Percentiles rank a stretch among this genome's conserved stretches.
phyloP scores from a whole-genome alignment of 2,113 vertebrate species.

The Psittacula cyanocephala region DNA sequence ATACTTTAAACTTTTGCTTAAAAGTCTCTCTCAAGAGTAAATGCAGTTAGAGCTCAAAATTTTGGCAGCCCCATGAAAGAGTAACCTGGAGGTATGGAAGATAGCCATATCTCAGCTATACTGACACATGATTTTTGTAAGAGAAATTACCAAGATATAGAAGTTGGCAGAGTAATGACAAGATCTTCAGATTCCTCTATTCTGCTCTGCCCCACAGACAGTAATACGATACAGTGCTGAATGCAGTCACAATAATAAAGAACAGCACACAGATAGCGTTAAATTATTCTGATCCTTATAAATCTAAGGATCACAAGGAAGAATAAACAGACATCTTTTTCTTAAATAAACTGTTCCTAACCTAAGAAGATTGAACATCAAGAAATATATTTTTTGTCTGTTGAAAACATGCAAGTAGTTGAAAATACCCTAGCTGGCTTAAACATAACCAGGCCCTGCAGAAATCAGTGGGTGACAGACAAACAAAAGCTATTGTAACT shows the following conservation, averaged over 20 bases:
- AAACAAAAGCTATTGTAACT: not conserved
- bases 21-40: not conserved
- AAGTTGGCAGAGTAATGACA: not conserved
- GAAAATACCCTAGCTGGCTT: not conserved
- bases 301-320: not conserved
- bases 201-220: not conserved
- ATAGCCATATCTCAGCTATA: not conserved
- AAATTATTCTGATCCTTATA: not conserved
- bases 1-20: not conserved
- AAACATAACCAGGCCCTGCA: not conserved
- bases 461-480: not conserved
- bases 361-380: not conserved
- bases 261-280: not conserved
- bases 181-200: not conserved
- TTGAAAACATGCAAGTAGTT: not conserved
- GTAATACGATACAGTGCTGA: not conserved
- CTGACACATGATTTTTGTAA: accelerated
- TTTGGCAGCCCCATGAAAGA: accelerated
- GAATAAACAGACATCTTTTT: not conserved
- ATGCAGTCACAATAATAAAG: not conserved
- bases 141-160: not conserved
- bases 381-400: not conserved
- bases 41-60: not conserved
- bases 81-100: not conserved
- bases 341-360: not conserved